phyloP scores from a whole-genome alignment of 2,113 vertebrate genomes.

The Coptodon bakossiorum region DNA sequence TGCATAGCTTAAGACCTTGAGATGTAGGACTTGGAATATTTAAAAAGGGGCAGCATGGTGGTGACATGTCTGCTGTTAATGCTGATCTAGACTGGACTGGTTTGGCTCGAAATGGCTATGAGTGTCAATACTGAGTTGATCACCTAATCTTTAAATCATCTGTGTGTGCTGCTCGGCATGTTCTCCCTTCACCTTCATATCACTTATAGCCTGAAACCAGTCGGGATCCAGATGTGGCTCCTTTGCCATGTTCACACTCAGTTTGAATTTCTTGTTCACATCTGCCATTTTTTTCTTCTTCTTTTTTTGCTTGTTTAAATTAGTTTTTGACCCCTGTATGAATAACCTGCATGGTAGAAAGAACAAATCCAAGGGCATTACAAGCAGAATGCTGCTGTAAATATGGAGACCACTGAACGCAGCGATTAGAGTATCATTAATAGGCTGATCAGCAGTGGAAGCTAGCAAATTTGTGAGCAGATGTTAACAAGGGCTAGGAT shows the following conservation, averaged over 20 bases:
- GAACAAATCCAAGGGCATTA: background rate
- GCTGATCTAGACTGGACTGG: constrained; percentile 61
- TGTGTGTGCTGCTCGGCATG: constrained; percentile 15
- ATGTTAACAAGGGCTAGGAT: background rate
- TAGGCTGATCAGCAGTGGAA: background rate
- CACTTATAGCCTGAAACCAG: constrained; percentile 18
- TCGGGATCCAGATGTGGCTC: background rate
- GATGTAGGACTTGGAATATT: constrained; percentile 22
- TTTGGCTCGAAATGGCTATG: constrained; percentile 11
- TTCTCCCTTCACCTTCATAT: background rate
- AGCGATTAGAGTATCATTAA: background rate
- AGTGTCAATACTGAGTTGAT: background rate
- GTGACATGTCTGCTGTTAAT: constrained; percentile 18
- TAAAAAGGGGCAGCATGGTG: constrained; percentile 19
- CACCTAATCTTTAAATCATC: background rate
- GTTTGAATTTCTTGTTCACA: background rate
- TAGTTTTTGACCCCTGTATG: background rate
- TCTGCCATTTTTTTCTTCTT: background rate
- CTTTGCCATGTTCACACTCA: background rate
- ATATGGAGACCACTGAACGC: background rate
- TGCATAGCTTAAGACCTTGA: constrained; percentile 14
- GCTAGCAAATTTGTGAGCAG: background rate
- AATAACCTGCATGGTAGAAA: background rate
- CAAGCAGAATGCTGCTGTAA: background rate
- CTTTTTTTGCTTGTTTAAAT: background rate